Conservation (phyloP, 2,113 vertebrate genomes). For the Addax nasomaculatus region DNA sequence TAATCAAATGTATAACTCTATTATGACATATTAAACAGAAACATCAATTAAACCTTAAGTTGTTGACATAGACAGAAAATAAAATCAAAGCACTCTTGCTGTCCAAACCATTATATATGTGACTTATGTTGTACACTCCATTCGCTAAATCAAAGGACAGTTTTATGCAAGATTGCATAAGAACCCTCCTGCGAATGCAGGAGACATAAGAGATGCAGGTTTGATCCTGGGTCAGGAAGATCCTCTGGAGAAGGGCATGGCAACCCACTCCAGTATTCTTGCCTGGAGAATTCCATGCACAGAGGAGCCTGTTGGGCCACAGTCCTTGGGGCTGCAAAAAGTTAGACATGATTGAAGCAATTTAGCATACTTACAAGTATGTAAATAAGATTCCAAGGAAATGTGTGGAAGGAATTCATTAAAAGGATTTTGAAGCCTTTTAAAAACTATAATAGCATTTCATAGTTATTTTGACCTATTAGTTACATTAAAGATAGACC, state of each 20-base stretch:
- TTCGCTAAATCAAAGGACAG: not conserved
- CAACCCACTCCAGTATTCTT: not conserved
- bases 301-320: not conserved
- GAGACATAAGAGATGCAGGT: not conserved
- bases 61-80: constrained; percentile 22
- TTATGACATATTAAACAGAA: not conserved
- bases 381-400: not conserved
- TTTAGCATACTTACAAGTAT: not conserved
- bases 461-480: not conserved
- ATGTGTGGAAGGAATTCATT: not conserved
- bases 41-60: not conserved
- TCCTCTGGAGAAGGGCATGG: not conserved
- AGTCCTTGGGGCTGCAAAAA: not conserved
- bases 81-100: constrained; percentile 13
- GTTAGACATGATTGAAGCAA: not conserved
- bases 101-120: not conserved
- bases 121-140: not conserved
- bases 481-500: not conserved
- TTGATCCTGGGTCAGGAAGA: not conserved
- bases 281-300: not conserved
- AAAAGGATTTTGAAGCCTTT: not conserved
- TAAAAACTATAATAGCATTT: not conserved
- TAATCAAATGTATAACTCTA: not conserved
- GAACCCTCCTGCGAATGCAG: not conserved
- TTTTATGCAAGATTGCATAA: too few relatives aligned